Evolutionary conservation across 2,113 vertebrate genomes (phyloP).

Genomic region (Prolemur simus): DNA sequence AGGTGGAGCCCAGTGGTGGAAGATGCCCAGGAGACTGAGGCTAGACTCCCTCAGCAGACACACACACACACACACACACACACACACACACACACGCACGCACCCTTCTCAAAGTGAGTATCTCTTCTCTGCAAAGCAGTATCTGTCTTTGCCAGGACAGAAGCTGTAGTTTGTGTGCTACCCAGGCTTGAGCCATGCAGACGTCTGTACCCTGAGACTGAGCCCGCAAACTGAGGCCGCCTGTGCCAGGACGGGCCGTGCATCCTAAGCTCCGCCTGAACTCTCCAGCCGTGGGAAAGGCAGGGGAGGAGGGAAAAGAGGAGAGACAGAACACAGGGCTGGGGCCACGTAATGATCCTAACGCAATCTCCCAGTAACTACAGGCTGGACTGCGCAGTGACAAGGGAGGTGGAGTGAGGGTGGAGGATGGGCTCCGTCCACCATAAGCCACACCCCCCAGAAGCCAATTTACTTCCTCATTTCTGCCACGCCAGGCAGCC

Average conservation of each 20-base stretch:
- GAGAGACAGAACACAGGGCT: background rate
- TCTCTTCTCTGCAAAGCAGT: background rate
- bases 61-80: accelerated
- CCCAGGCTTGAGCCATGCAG: background rate
- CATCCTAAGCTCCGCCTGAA: background rate
- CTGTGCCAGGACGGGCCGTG: background rate
- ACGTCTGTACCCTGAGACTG: background rate
- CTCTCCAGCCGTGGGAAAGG: background rate
- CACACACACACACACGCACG: too few relatives aligned
- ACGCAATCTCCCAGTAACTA: background rate
- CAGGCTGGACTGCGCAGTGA: background rate
- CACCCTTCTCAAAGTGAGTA: background rate
- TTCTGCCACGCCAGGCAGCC: conserved; percentile 69
- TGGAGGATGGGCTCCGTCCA: conserved; percentile 43
- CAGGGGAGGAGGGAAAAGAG: background rate
- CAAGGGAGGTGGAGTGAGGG: background rate
- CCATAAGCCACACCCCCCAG: conserved; percentile 64
- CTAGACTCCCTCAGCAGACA: too few relatives aligned
- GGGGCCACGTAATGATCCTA: background rate
- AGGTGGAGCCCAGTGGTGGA: background rate
- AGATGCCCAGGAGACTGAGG: background rate
- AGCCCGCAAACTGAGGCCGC: accelerated
- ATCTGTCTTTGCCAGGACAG: background rate
- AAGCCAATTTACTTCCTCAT: conserved; percentile 83
- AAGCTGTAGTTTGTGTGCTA: background rate